A percentile compares a stretch with the other conserved stretches of the same genome.
Conservation (phyloP, 2,113 vertebrate genomes). For the Chaetorhynchus papuensis region DNA sequence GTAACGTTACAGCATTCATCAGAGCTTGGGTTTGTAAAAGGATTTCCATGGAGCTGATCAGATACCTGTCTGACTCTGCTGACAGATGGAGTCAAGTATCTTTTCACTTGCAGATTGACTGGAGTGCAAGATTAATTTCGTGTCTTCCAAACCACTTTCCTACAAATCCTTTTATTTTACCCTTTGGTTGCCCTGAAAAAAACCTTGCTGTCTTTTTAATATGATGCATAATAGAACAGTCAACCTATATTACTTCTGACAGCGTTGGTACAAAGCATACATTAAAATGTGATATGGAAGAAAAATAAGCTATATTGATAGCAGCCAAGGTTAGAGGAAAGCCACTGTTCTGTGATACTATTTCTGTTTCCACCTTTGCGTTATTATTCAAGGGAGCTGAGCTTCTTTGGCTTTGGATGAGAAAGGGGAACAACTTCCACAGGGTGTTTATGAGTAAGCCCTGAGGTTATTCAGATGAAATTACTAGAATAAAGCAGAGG, state of each 20-base stretch:
- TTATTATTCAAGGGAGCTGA: not conserved
- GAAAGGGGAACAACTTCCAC: not conserved
- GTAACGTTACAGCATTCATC: slow-evolving; percentile 20
- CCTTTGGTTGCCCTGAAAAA: not conserved
- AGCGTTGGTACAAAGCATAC: not conserved
- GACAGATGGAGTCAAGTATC: slow-evolving; percentile 40
- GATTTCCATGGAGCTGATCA: slow-evolving; percentile 39
- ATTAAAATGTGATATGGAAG: not conserved
- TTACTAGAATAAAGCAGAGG: not conserved
- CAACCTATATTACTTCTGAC: not conserved
- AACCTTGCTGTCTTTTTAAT: slow-evolving; percentile 13
- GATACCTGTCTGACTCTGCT: slow-evolving; percentile 34
- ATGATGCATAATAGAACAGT: not conserved
- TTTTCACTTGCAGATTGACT: slow-evolving; percentile 39
- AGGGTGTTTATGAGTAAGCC: not conserved
- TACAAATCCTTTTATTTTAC: slow-evolving; percentile 36
- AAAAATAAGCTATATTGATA: not conserved
- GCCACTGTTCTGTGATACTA: not conserved
- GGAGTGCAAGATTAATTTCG: slow-evolving; percentile 41
- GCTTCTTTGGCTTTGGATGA: not conserved
- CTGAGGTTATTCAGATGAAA: not conserved
- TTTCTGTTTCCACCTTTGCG: not conserved
- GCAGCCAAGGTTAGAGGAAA: not conserved
- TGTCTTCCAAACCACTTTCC: slow-evolving; percentile 37
- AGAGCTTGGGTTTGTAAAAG: slow-evolving; percentile 7